Conservation (phyloP, 2,888 invertebrate genomes). For the Drepanosiphum platanoidis region DNA sequence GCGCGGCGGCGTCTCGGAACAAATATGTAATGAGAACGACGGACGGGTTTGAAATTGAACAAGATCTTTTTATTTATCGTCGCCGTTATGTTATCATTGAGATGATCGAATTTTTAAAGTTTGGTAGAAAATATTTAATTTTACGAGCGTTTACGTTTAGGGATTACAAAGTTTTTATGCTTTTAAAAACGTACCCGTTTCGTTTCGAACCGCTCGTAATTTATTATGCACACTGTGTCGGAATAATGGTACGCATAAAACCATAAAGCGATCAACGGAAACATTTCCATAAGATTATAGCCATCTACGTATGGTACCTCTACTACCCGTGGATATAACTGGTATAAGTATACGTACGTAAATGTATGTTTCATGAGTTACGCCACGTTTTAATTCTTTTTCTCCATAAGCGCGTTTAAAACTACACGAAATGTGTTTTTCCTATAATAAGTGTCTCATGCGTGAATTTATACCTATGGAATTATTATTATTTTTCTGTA, state of each 20-base stretch:
- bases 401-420: neutral
- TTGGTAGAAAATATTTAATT: neutral
- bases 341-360: neutral
- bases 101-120: neutral
- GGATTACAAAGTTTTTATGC: neutral
- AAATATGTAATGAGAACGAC: slow-evolving; percentile 10
- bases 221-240: neutral
- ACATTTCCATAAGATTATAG: neutral
- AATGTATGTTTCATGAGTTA: neutral
- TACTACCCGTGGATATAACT: no score
- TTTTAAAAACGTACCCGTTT: neutral
- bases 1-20: slow-evolving; percentile 4
- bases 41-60: no score
- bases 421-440: neutral
- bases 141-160: no score
- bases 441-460: slow-evolving; percentile 12
- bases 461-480: neutral
- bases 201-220: neutral
- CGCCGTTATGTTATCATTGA: neutral
- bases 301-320: no score
- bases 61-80: slow-evolving; percentile 2
- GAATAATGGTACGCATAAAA: neutral
- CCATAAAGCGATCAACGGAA: neutral
- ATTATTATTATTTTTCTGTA: neutral
- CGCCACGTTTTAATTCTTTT: neutral